Evolutionary conservation across 92 coral and sea anemone species (phyloP), one percentile per base, ranked within the genome.

Genomic region (Parazoanthus atlanticus): DNA sequence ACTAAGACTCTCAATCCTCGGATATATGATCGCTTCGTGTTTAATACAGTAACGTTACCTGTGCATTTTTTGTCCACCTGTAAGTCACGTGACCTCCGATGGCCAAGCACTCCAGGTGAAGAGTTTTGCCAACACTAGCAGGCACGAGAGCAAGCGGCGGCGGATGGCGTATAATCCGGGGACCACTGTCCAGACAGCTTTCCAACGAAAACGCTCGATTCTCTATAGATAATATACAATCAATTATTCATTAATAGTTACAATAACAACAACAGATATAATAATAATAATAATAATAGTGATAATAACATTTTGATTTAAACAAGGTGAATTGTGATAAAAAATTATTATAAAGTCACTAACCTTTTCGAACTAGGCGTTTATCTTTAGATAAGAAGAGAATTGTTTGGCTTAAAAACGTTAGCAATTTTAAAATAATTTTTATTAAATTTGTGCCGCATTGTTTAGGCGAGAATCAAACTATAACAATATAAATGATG

Each of bases 51-150:
- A 12, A 2, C 23, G 12, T 41, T 49, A 84, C 87, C 87, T 67
- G 76, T 31, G 78, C 78, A 84, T 84, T 71, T 49, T 84, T 84
- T 29, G 87, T 71, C 87, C 87, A 84, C 30, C 5, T 41, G 87
- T 84, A 84, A 25, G 64, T 72, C 66, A 29, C 54, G 23, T 15
- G 78, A 16, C 65, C 78, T 13, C 66, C 87, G 13, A 32, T 43
- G 2, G 87, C 87, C 19, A 38, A 65, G 28, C 87, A 84, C 7
- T 17, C 87, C 61, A 84, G 31, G 8, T 84, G 41, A 3, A 69
- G 30, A 8, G 30, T 67, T 84, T 84, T 84, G 16, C 87, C 87
- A 28, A 84, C 79, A 47, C n/a, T 43, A 21, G 78, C 87, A 16
- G 87, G 87, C 26, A 84, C 33, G 40, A 84, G 17, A 84, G 87